Conservation (phyloP, 2,113 vertebrate species). For the Meleagris gallopavo region DNA sequence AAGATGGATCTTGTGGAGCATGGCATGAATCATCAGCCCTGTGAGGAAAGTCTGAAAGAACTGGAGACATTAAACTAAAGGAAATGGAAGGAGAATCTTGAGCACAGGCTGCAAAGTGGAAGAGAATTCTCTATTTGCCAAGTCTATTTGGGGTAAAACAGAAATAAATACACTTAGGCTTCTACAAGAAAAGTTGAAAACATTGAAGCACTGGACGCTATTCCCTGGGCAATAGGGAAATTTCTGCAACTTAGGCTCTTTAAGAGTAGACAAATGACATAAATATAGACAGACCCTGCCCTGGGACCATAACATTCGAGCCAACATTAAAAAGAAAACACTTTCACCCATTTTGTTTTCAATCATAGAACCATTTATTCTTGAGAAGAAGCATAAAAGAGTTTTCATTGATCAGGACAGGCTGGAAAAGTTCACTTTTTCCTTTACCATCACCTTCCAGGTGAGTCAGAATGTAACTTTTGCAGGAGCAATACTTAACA, state of each 20-base stretch:
- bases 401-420: accelerated
- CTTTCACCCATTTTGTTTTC: background rate
- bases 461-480: background rate
- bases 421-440: background rate
- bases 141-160: background rate
- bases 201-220: background rate
- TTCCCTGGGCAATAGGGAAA: background rate
- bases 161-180: background rate
- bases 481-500: background rate
- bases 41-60: background rate
- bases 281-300: background rate
- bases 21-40: background rate
- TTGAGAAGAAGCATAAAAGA: background rate
- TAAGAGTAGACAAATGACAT: background rate
- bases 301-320: background rate
- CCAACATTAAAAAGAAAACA: accelerated
- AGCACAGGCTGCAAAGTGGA: background rate
- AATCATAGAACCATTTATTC: background rate
- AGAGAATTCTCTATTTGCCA: background rate
- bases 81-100: background rate
- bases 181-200: background rate
- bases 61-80: background rate
- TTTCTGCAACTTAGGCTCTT: background rate
- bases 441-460: background rate
- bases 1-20: background rate